phyloP scores from a whole-genome alignment of 92 coral and sea anemone species.

The Palythoa caribaeorum region DNA sequence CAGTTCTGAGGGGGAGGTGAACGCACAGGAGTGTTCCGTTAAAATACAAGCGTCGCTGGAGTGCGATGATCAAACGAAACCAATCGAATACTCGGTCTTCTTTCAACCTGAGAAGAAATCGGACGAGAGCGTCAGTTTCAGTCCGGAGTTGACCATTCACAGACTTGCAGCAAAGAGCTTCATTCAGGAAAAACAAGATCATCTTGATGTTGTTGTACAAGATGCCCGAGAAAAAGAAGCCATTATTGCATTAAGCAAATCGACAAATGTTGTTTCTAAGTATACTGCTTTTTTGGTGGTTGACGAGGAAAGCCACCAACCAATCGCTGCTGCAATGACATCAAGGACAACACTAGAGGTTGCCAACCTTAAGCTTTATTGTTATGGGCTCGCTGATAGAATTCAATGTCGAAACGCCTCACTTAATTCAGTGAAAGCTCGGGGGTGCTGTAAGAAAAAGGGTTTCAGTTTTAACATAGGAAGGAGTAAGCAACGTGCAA shows the following conservation, averaged over 20 bases:
- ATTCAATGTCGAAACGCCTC: too few relatives aligned
- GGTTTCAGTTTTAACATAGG: too few relatives aligned
- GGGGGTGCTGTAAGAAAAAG: too few relatives aligned
- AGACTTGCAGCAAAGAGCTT: constrained; percentile 77
- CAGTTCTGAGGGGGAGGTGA: neutral
- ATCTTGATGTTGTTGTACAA: neutral
- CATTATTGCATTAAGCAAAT: constrained; percentile 71
- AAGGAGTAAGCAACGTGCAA: too few relatives aligned
- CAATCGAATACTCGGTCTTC: constrained; percentile 48
- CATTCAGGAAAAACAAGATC: constrained; percentile 71
- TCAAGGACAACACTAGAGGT: too few relatives aligned
- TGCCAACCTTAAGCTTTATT: too few relatives aligned
- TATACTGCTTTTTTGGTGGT: too few relatives aligned
- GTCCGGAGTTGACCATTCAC: constrained; percentile 53
- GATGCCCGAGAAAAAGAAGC: neutral
- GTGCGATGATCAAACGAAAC: constrained; percentile 5
- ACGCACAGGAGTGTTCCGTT: constrained; percentile 9
- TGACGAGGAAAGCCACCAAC: too few relatives aligned
- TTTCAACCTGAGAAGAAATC: constrained; percentile 24
- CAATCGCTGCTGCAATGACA: too few relatives aligned
- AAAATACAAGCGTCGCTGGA: constrained; percentile 17
- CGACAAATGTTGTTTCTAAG: constrained; percentile 24
- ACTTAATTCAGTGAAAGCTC: too few relatives aligned
- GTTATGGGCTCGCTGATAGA: too few relatives aligned
- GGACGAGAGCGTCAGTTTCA: constrained; percentile 4